Evolutionary conservation across 1,140 invertebrate genomes (phyloP), one percentile per base, ranked within the genome.

Genomic region (Lucilia sericata): DNA sequence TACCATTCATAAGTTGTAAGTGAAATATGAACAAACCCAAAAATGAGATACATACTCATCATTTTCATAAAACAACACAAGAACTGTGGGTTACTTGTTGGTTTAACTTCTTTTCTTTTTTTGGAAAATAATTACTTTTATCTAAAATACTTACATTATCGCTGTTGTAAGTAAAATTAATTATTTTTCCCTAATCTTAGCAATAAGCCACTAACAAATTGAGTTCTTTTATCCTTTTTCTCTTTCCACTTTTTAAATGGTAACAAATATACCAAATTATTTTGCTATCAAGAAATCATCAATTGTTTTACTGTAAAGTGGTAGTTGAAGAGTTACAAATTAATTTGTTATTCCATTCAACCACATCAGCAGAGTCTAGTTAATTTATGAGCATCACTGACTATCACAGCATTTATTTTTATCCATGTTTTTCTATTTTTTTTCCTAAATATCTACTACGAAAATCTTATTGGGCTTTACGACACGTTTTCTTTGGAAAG

Each of bases 331-430:
- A 70, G 19, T 25, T 70, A 70, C 65, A 70, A 70, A 70, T 70
- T 70, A 70, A 70, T 70, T 70, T 70, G n/a, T 70, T 70, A 70
- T 70, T 70, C 65, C n/a, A 70, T 25, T 10, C 65, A 70, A 21
- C 65, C 65, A 70, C 19, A 21, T 70, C 65, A 70, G n/a, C 65
- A 70, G n/a, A 25, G 10, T 9, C 7, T 12, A 21, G 5, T 70
- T 70, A 70, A 70, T 70, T 70, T 70, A 70, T 70, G n/a, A 70
- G 65, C 65, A 70, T 70, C 65, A 70, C 9, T 70, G 65, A 25
- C 65, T 12, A 70, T 17, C 55, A 60, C 55, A 60, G 55, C 1
- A 60, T 70, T 70, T 70, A 70, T 70, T 60, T 60, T 7, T 14
- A 60, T 14, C 14, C n/a, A 4, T n/a, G n/a, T n/a, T 12, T n/a